These are phyloP conservation scores for Eilema griseolum DNA, from an alignment of 2,888 invertebrate genomes.

Conservation along the genomic window DNA sequence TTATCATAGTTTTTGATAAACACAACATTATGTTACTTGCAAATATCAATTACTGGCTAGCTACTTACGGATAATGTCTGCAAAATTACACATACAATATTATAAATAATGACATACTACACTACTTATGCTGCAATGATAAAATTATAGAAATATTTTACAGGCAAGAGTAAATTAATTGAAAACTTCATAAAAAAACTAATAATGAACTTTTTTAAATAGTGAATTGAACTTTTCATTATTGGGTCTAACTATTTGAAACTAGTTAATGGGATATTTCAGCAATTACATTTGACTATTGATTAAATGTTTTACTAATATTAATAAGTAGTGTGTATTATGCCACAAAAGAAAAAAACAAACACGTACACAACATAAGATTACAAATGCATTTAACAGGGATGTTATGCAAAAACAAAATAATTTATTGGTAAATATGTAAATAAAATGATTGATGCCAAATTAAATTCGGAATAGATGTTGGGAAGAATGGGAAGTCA, in stretches of 20 bases:
- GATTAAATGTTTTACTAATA: not conserved
- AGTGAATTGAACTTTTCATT: not conserved
- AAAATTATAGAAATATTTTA: not conserved
- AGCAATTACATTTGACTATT: not conserved
- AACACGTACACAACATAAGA: conserved; percentile 8
- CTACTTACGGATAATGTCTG: conserved; percentile 51
- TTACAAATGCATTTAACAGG: conserved; percentile 23
- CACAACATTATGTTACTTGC: not conserved
- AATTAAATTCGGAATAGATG: not conserved
- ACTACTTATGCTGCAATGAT: conserved; percentile 3
- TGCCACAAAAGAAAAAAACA: not conserved
- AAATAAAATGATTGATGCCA: not conserved
- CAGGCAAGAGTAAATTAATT: not conserved
- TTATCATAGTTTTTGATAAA: not conserved
- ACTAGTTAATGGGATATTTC: not conserved
- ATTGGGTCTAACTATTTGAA: not conserved
- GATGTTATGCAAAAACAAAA: conserved; percentile 45
- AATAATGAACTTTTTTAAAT: not conserved
- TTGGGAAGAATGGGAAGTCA: not conserved
- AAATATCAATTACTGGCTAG: not conserved
- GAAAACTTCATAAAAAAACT: conserved; percentile 9
- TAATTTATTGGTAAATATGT: not conserved
- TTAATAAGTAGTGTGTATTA: conserved; percentile 9
- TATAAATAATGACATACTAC: conserved; percentile 10
- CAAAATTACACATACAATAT: conserved; percentile 33